phyloP scores from a whole-genome alignment of 2,113 vertebrate genomes.

The Melanocharis versteri region DNA sequence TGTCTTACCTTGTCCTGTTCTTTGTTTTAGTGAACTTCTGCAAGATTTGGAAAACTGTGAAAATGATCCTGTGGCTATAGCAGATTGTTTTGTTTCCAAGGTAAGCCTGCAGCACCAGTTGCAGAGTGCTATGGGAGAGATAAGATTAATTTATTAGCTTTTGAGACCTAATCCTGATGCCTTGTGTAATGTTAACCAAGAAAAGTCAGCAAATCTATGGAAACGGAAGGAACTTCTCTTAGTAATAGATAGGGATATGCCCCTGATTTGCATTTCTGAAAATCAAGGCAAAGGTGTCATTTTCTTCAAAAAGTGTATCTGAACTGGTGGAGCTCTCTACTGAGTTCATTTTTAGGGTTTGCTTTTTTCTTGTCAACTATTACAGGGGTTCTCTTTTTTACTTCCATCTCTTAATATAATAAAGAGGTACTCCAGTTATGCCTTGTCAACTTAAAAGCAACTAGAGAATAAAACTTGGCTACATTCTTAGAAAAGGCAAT shows the following conservation, averaged over 20 bases:
- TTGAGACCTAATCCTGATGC: background rate
- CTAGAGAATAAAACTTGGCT: background rate
- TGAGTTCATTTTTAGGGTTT: background rate
- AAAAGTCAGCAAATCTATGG: background rate
- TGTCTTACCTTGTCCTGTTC: background rate
- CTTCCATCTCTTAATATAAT: background rate
- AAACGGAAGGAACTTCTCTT: background rate
- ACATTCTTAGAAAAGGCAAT: background rate
- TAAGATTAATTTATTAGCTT: background rate
- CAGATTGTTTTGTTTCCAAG: conserved; percentile 94
- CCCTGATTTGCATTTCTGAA: background rate
- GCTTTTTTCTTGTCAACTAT: background rate
- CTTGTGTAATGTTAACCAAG: background rate
- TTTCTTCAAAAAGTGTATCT: background rate
- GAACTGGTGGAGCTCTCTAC: background rate
- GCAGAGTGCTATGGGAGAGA: background rate
- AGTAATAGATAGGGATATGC: background rate
- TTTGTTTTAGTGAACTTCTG: conserved; percentile 80
- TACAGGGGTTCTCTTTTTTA: background rate
- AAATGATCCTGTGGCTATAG: conserved; percentile 87
- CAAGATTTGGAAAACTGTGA: conserved; percentile 89
- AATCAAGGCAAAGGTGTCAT: background rate
- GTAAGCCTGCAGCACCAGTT: conserved; percentile 71
- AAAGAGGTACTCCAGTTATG: background rate
- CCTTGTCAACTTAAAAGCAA: background rate